Conservation (phyloP, 30 jellyfish, hydroid and myxozoan genomes). For the Chironex yamaguchii region DNA sequence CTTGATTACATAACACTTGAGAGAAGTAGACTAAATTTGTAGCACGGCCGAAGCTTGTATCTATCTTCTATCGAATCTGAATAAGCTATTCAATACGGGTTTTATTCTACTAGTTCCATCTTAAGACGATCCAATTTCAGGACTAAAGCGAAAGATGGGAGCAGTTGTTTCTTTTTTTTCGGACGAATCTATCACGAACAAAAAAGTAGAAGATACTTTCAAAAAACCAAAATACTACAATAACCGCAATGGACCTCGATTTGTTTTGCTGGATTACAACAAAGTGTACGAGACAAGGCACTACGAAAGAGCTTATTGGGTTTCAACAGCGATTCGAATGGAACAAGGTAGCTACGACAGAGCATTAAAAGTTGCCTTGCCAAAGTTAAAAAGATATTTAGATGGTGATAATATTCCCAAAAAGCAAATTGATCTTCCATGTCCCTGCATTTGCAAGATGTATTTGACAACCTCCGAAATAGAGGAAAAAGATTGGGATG, state of each 20-base stretch:
- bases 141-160: too few species aligned
- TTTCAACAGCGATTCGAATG: constrained; percentile 52
- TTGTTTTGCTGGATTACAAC: constrained; percentile 80
- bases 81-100: too few species aligned
- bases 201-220: constrained; percentile 31
- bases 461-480: background rate
- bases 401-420: constrained; percentile 40
- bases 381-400: constrained; percentile 49
- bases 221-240: constrained; percentile 59
- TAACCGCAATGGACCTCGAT: constrained; percentile 59
- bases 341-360: constrained; percentile 20
- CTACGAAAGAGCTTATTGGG: constrained; percentile 68
- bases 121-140: too few species aligned
- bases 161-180: constrained; percentile 69
- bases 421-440: constrained; percentile 12
- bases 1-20: too few species aligned
- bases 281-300: constrained; percentile 79
- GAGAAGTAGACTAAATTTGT: too few species aligned
- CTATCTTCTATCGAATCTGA: too few species aligned
- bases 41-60: too few species aligned
- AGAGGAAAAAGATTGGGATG: background rate
- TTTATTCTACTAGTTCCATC: too few species aligned
- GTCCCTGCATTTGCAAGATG: constrained; percentile 24
- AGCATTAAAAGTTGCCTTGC: constrained; percentile 34
- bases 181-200: constrained; percentile 61